Conservation (phyloP, 2,113 vertebrate species). For the Pao palembangensis region DNA sequence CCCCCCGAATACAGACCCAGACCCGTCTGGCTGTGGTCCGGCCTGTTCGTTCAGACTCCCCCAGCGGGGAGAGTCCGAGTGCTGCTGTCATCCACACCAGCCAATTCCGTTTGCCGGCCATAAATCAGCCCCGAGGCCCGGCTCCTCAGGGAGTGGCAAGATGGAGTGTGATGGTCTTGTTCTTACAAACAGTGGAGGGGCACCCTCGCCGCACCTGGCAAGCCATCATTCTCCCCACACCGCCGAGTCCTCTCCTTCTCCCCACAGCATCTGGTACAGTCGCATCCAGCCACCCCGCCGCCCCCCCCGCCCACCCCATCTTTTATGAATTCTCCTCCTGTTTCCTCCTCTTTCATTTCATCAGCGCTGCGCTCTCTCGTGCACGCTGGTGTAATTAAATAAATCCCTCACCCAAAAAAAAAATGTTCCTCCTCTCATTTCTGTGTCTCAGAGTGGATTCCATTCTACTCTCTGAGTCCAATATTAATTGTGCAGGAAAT, state of each 20-base stretch:
- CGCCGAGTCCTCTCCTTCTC: slow-evolving; percentile 57
- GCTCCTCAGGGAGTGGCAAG: slow-evolving; percentile 75
- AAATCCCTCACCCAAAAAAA: slow-evolving; percentile 38
- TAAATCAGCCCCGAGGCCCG: slow-evolving; percentile 78
- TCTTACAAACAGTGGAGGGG: slow-evolving; percentile 80
- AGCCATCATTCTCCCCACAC: slow-evolving; percentile 68
- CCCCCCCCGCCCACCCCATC: slow-evolving; percentile 38
- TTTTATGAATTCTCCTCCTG: slow-evolving; percentile 50
- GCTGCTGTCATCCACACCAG: slow-evolving; percentile 73
- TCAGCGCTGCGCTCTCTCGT: slow-evolving; percentile 43
- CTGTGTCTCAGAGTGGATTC: slow-evolving; percentile 41
- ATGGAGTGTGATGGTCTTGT: slow-evolving; percentile 83
- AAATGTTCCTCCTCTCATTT: slow-evolving; percentile 36
- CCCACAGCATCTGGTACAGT: slow-evolving; percentile 68
- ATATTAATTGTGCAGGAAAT: slow-evolving; percentile 71
- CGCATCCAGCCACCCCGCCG: slow-evolving; percentile 46
- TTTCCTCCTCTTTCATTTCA: slow-evolving; percentile 48
- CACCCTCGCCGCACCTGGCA: slow-evolving; percentile 66
- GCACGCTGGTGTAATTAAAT: slow-evolving; percentile 62
- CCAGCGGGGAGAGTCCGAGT: slow-evolving; percentile 73
- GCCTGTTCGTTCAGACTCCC: slow-evolving; percentile 53
- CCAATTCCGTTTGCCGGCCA: slow-evolving; percentile 73
- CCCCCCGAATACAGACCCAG: too few species aligned
- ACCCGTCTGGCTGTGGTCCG: not conserved
- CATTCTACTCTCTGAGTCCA: slow-evolving; percentile 35